Evolutionary conservation across 2,888 invertebrate genomes (phyloP).

Genomic region (Teleogryllus oceanicus): DNA sequence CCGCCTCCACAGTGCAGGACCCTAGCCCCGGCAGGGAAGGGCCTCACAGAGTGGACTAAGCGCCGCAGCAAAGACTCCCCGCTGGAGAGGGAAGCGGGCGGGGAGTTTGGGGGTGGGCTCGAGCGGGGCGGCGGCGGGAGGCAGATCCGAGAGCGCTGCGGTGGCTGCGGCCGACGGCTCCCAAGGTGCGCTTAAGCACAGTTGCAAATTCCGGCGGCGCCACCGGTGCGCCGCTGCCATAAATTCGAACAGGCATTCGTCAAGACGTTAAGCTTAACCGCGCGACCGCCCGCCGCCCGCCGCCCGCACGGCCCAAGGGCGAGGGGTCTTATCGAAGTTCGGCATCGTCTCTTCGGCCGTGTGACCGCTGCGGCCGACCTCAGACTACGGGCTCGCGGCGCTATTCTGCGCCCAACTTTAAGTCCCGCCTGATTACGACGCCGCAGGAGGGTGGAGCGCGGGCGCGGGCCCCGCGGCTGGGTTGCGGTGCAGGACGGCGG

Average conservation of each 20-base stretch:
- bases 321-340: not conserved
- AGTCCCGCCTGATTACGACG: not conserved
- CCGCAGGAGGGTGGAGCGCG: not conserved
- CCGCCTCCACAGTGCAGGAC: no score
- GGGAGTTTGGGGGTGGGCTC: no score
- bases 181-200: conserved; percentile 8
- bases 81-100: no score
- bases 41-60: no score
- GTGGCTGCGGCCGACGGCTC: not conserved
- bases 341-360: not conserved
- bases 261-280: not conserved
- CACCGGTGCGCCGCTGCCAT: not conserved
- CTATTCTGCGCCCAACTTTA: not conserved
- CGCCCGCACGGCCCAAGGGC: no score
- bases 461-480: no score
- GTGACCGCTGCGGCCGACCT: conserved; percentile 18
- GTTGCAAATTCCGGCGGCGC: not conserved
- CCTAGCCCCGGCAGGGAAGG: no score
- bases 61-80: no score
- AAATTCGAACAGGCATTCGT: conserved; percentile 11
- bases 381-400: not conserved
- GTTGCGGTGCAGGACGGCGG: no score
- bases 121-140: no score
- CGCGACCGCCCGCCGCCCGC: not conserved
- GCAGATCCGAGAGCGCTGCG: no score